A percentile compares a stretch with the other conserved stretches of the same genome.
Conservation (phyloP, 2,888 invertebrate genomes). For the Heteromyza rotundicornis region DNA sequence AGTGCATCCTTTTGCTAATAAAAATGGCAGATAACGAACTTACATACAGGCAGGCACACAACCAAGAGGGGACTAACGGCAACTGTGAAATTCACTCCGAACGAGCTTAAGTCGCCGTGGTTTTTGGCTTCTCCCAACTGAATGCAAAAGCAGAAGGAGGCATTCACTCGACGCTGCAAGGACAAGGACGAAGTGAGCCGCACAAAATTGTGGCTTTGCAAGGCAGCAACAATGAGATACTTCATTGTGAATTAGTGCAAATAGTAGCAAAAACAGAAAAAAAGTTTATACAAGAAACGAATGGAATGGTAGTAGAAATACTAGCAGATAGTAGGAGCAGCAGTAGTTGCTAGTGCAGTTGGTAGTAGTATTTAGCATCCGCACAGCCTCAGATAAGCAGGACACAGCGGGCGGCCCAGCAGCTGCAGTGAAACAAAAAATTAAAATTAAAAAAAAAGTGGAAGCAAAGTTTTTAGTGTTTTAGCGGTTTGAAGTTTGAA, state of each 20-base stretch:
- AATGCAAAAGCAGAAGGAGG: neutral
- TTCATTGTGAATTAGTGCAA: conserved; percentile 55
- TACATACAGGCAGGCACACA: neutral
- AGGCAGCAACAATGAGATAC: conserved; percentile 54
- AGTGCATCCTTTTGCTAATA: neutral
- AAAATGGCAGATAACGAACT: no score
- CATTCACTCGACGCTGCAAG: neutral
- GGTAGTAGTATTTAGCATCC: neutral
- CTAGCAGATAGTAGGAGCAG: neutral
- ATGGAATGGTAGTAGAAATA: no score
- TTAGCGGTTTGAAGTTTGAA: conserved; percentile 2
- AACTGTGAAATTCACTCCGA: conserved; percentile 19
- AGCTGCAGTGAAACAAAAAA: neutral
- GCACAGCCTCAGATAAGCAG: neutral
- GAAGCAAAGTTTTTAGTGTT: neutral
- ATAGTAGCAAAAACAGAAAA: conserved; percentile 34
- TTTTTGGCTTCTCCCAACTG: neutral
- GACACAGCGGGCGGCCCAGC: neutral
- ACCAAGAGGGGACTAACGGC: conserved; percentile 1
- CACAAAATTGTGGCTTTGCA: conserved; percentile 52
- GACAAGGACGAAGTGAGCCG: conserved; percentile 30
- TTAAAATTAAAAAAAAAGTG: neutral
- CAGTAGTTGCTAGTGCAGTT: neutral
- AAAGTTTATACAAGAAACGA: neutral
- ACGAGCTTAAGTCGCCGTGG: conserved; percentile 16